Conservation (phyloP, 2,797 vertebrate species). For the Tragelaphus oryx region DNA sequence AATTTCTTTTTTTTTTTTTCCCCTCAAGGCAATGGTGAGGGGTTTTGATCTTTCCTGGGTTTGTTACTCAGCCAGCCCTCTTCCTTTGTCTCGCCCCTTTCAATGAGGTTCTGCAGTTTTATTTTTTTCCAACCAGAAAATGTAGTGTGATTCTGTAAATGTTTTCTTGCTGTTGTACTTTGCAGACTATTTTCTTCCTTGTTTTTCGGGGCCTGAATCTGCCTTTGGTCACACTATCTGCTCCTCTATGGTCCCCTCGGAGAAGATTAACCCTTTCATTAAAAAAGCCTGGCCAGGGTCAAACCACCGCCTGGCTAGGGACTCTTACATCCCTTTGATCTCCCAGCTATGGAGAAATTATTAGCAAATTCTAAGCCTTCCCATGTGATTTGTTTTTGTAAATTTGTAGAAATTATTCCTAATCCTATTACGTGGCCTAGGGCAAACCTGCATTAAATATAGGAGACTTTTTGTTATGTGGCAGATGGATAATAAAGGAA, state of each 20-base stretch:
- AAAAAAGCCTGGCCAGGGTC: conserved; percentile 95
- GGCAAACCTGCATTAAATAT: conserved; percentile 94
- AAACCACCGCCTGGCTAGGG: conserved; percentile 92
- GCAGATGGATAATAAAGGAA: conserved; percentile 89
- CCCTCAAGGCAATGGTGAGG: conserved; percentile 47
- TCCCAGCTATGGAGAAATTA: conserved; percentile 97
- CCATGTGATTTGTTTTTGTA: conserved; percentile 99
- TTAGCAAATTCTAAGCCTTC: conserved; percentile 96
- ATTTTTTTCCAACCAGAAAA: conserved; percentile 81
- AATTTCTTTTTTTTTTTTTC: conserved; percentile 53
- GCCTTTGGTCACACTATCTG: conserved; percentile 99
- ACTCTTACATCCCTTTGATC: conserved; percentile 95
- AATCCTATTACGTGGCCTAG: conserved; percentile 97
- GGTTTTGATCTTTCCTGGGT: conserved; percentile 65
- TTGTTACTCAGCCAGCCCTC: conserved; percentile 49
- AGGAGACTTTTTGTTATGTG: conserved; percentile 92
- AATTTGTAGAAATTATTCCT: conserved; percentile 99
- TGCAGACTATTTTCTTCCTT: conserved; percentile 83
- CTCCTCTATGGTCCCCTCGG: conserved; percentile 98
- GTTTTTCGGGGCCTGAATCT: conserved; percentile 92
- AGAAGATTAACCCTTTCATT: conserved; percentile 99
- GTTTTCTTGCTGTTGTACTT: conserved; percentile 90
- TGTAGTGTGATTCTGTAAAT: conserved; percentile 86
- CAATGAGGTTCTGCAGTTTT: conserved; percentile 70
- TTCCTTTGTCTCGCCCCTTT: conserved; percentile 73